A percentile compares a stretch with the other conserved stretches of the same genome.
phyloP scores from a whole-genome alignment of 2,797 vertebrate species.

The Gallirallus australis region DNA sequence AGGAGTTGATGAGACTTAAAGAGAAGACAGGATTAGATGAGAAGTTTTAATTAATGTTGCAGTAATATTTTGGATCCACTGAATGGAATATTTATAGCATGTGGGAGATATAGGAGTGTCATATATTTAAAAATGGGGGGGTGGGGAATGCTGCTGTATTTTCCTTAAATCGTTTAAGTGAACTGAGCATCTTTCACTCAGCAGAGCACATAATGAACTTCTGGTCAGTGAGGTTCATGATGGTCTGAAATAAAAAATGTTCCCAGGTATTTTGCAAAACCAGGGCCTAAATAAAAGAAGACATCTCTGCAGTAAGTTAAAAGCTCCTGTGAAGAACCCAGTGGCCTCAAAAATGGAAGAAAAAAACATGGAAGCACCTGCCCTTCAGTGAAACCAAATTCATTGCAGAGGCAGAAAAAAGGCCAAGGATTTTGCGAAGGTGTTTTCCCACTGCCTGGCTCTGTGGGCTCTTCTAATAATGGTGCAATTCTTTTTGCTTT shows the following conservation, averaged over 20 bases:
- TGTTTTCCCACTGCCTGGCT: neutral
- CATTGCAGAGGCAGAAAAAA: neutral
- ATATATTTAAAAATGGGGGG: neutral
- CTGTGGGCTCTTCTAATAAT: neutral
- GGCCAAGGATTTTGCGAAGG: neutral
- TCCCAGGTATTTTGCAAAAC: neutral
- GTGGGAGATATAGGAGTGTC: neutral
- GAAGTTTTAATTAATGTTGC: neutral
- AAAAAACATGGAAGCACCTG: neutral
- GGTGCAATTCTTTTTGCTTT: neutral
- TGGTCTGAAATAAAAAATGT: neutral
- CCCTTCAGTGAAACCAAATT: neutral
- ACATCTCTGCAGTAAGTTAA: neutral
- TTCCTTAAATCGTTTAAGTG: neutral
- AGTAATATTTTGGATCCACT: neutral
- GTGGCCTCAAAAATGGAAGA: neutral
- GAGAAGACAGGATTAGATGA: neutral
- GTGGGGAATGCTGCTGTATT: neutral
- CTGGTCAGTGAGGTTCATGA: neutral
- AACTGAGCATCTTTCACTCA: neutral
- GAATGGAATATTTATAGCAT: neutral
- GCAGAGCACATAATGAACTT: neutral
- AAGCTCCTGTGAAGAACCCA: neutral
- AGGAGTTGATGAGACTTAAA: neutral
- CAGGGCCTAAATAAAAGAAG: neutral